Conservation (phyloP, 2,888 invertebrate genomes). For the Alentia gelatinosa region DNA sequence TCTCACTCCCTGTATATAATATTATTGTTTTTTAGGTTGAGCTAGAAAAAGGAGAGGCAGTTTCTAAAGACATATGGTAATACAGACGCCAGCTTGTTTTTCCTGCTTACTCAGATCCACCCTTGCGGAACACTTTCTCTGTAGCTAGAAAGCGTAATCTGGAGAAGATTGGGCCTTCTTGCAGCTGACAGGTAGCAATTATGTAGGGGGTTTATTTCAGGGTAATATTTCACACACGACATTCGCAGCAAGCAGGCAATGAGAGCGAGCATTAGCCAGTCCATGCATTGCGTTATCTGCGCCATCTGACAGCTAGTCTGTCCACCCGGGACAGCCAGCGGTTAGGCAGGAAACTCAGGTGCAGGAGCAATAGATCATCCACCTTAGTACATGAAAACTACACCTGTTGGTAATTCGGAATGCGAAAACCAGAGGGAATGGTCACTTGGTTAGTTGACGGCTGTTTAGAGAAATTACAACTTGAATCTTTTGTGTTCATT, state of each 20-base stretch:
- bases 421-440: background rate
- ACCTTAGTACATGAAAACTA: background rate
- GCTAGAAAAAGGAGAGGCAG: too few species aligned
- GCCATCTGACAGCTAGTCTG: background rate
- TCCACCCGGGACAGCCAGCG: background rate
- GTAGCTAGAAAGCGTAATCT: background rate
- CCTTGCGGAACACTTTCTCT: background rate
- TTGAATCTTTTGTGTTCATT: background rate
- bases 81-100: background rate
- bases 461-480: background rate
- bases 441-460: background rate
- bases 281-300: background rate
- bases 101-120: background rate
- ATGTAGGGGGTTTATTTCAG: background rate
- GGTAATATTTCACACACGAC: background rate
- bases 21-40: too few species aligned
- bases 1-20: too few species aligned
- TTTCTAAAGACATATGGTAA: too few species aligned
- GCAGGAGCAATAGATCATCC: background rate
- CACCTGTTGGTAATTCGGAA: background rate
- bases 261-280: too few species aligned
- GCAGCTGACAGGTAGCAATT: background rate
- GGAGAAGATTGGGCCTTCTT: background rate
- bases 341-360: background rate
- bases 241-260: background rate